Evolutionary conservation across 1,140 invertebrate genomes (phyloP).

Genomic region (Epicauta chinensis): DNA sequence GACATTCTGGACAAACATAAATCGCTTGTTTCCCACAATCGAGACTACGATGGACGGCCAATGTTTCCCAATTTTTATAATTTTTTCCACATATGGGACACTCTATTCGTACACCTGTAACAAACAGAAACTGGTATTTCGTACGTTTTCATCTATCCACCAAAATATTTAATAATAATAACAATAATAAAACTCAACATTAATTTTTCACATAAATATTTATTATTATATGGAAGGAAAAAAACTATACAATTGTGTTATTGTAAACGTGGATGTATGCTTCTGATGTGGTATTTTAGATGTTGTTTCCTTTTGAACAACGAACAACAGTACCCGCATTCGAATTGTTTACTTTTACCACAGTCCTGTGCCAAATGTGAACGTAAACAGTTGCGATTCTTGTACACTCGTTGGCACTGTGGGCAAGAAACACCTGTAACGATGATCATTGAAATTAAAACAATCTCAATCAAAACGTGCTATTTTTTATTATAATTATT

Average conservation of each 20-base stretch:
- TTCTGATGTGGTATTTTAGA: conserved; percentile 6
- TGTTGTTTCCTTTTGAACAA: conserved; percentile 12
- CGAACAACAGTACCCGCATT: conserved; percentile 13
- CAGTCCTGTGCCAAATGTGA: conserved; percentile 21
- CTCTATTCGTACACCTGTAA: too few relatives aligned
- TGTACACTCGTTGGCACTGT: conserved; percentile 16
- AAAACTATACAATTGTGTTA: too few relatives aligned
- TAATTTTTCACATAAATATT: too few relatives aligned
- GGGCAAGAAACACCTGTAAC: conserved; percentile 11
- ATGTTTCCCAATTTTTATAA: conserved; percentile 17
- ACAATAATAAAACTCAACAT: too few relatives aligned
- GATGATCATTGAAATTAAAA: background rate
- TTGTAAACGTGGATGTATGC: too few relatives aligned
- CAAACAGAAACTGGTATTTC: too few relatives aligned
- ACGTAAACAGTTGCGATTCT: conserved; percentile 20
- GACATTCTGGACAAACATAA: conserved; percentile 45
- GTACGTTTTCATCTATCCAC: too few relatives aligned
- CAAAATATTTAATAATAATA: too few relatives aligned
- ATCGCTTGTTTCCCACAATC: conserved; percentile 47
- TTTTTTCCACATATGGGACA: conserved; percentile 15
- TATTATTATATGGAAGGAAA: too few relatives aligned
- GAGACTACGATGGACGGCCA: conserved; percentile 40
- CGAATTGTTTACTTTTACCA: conserved; percentile 14
- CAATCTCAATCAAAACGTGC: background rate
- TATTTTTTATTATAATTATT: too few relatives aligned